Evolutionary conservation across 2,888 invertebrate species (phyloP).

Genomic region (Rotaria macrura): DNA sequence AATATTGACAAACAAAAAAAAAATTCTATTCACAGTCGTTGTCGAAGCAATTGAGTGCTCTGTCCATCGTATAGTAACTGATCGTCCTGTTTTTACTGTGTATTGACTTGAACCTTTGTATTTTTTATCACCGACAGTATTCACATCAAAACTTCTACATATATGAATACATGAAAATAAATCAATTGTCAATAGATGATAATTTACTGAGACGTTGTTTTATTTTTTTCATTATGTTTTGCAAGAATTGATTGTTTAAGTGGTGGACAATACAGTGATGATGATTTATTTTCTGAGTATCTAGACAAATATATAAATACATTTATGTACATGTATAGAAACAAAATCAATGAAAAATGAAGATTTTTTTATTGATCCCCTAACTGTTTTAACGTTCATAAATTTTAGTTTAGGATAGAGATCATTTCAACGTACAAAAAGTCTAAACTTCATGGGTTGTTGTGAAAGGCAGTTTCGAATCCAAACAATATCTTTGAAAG

Average conservation of each 20-base stretch:
- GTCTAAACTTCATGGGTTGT: too few species aligned
- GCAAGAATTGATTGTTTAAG: neutral
- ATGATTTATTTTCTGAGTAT: neutral
- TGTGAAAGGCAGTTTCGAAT: too few species aligned
- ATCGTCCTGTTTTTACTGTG: neutral
- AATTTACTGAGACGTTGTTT: neutral
- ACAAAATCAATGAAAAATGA: too few species aligned
- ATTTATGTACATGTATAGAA: too few species aligned
- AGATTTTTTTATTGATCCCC: too few species aligned
- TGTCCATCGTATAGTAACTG: neutral
- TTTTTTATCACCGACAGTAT: neutral
- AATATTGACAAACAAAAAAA: too few species aligned
- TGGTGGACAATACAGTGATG: neutral
- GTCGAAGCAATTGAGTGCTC: neutral
- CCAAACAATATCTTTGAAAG: too few species aligned
- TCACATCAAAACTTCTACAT: neutral
- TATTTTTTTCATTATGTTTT: neutral
- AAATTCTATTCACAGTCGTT: neutral
- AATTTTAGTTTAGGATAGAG: too few species aligned
- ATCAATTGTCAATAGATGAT: neutral
- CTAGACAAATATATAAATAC: neutral
- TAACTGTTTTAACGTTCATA: too few species aligned
- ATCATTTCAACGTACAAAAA: too few species aligned
- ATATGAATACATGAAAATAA: too few species aligned
- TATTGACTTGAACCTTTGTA: neutral